Evolutionary conservation across 1,140 invertebrate genomes (phyloP), one percentile per base, ranked within the genome.

Genomic region (Leptoteleia sp.): DNA sequence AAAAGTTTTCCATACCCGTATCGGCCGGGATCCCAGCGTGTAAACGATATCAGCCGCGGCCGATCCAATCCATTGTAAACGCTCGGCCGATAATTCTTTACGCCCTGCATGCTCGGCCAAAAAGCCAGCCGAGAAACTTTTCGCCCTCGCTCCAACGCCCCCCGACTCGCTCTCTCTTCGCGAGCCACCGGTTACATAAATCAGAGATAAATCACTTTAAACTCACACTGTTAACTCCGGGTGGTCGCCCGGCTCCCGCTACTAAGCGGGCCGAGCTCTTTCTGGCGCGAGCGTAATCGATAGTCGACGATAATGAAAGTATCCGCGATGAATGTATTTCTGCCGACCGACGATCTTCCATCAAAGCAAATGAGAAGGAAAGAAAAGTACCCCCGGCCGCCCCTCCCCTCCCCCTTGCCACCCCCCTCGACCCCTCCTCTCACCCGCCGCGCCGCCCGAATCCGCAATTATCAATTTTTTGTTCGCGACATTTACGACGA

Each of bases 181-280:
- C 59, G 70, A 70, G 67, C 68, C 71, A 65, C 65, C 67, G 62
- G 73, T 82, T 83, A 82, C 85, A 86, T 88, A 87, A 88, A 88
- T 88, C 86, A 87, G 83, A 87, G 84, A 88, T 88, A 88, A 88
- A 88, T 88, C 87, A 88, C 87, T 87, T 87, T 85, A 86, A 86
- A 86, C 82, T 87, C 84, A 82, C 81, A 81, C 85, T 87, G 86
- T 87, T 88, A 87, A 84, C 86, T 87, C 82, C 86, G 83, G 83
- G 81, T 82, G 82, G 82, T 78, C 82, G 81, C 71, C 47, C n/a
- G n/a, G 38, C 54, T 75, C 17, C 40, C 57, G 57, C 19, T 65
- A 47, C 42, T 65, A 64, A 73, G 62, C 70, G 57, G 55, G 57
- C 42, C 29, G 62, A 68, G 76, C 72, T 78, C n/a, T 79, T 82